These are phyloP conservation scores for Diarsia rubi DNA, from an alignment of 2,888 invertebrate species.

Conservation along the genomic window DNA sequence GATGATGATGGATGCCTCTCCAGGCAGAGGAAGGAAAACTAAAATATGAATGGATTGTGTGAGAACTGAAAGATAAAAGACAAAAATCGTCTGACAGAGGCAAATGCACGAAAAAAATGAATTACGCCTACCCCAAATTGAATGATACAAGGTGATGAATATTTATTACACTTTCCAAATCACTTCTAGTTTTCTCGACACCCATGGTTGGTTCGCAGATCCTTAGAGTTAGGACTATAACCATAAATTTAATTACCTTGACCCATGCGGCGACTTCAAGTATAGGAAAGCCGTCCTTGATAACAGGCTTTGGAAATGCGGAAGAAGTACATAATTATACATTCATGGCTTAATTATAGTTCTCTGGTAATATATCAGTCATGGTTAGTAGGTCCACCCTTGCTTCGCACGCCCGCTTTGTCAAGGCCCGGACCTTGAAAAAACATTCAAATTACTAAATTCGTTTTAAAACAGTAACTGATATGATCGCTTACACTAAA, in stretches of 20 bases:
- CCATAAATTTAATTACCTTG: constrained; percentile 46
- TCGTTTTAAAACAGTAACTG: no score
- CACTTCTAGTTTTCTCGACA: constrained; percentile 24
- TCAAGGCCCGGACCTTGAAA: neutral
- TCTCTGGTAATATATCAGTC: neutral
- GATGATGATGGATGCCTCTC: no score
- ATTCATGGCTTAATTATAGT: neutral
- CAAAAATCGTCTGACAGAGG: no score
- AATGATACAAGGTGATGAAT: neutral
- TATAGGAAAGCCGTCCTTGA: constrained; percentile 1
- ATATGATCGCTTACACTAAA: no score
- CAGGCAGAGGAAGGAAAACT: no score
- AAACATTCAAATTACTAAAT: neutral
- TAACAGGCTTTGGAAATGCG: neutral
- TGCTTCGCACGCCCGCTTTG: neutral
- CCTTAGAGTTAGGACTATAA: constrained; percentile 6
- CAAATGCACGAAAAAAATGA: no score
- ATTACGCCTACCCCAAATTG: no score
- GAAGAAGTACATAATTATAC: neutral
- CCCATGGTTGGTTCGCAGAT: constrained; percentile 6
- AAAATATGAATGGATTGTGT: no score
- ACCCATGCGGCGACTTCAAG: constrained; percentile 16
- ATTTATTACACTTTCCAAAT: neutral
- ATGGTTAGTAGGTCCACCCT: neutral
- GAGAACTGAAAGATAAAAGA: no score